Evolutionary conservation across 2,888 invertebrate species (phyloP), one percentile per base, ranked within the genome.

Genomic region (Hirtodrosophila alboralis): DNA sequence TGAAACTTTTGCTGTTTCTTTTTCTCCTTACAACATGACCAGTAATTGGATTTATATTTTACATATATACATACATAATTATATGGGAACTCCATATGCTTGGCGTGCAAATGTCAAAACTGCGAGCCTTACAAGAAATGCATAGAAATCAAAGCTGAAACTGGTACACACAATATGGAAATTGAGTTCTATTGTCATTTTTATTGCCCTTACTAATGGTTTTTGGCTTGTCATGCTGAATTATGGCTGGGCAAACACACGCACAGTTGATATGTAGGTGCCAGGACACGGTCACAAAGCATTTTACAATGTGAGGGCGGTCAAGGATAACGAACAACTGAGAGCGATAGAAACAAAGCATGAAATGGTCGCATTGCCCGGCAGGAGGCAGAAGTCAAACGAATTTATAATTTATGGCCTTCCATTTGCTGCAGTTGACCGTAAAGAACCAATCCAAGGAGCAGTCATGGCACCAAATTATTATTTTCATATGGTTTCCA

Each of bases 131-230:
- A n/a, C 9, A 44, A 21, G 34, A 58, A 53, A 37, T 13, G 36
- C 45, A 34, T 44, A 27, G 43, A 54, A 44, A 45, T 44, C 37
- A 45, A 38, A 57, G 34, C 28, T 57, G 34, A 59, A 36, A 28
- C 52, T 18, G 33, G 28, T 4, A 6, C 41, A 58, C 48, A 83
- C 66, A 78, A 72, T 78, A 86, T 80, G 80, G 80, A 80, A 80
- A 80, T 80, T 80, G 84, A 84, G 63, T 81, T 86, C 80, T 77
- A 86, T 86, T 81, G 80, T 81, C 84, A 78, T 78, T 81, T 81
- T 81, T 86, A 83, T 83, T 85, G 85, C 81, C 79, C 56, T 86
- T 47, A 71, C 85, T 86, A 83, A 86, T 86, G 86, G 85, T 68
- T 73, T 86, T 73, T 72, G 85, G 81, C 68, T 68, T 83, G 86